These are phyloP conservation scores for Hypocryptadius cinnamomeus DNA, from an alignment of 2,113 vertebrate genomes.

Conservation along the genomic window DNA sequence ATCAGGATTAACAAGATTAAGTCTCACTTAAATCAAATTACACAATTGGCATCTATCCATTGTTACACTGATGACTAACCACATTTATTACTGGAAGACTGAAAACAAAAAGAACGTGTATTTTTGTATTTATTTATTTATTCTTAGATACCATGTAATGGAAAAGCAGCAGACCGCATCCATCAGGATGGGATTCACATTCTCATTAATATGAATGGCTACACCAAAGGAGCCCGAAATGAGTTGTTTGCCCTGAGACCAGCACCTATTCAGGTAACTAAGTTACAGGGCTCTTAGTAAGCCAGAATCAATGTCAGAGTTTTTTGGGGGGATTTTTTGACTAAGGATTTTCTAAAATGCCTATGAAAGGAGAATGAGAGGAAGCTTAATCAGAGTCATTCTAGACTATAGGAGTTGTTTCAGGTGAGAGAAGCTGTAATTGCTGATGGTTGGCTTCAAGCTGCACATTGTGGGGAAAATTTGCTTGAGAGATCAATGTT, in stretches of 20 bases:
- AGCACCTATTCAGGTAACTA: slow-evolving; percentile 89
- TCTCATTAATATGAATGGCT: slow-evolving; percentile 98
- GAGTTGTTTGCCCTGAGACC: slow-evolving; percentile 94
- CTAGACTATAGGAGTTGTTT: neutral
- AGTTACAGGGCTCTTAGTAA: neutral
- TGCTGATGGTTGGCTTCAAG: neutral
- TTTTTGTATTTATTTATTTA: neutral
- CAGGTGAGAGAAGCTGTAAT: neutral
- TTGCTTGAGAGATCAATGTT: neutral
- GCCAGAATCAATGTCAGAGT: neutral
- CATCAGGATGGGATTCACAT: slow-evolving; percentile 97
- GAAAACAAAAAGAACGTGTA: neutral
- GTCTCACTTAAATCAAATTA: neutral
- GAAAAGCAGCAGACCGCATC: slow-evolving; percentile 96
- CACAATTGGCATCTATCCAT: neutral
- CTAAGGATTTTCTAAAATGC: neutral
- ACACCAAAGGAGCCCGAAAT: slow-evolving; percentile 96
- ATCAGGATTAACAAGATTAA: neutral
- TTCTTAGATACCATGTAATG: slow-evolving; percentile 91
- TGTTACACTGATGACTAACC: neutral
- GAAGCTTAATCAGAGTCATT: neutral
- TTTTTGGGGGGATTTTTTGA: neutral
- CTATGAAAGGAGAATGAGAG: neutral
- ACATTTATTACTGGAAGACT: neutral
- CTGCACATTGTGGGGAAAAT: neutral